A percentile compares a stretch with the other conserved stretches of the same genome.
These are phyloP conservation scores for Sinhomidia bicolor DNA, from an alignment of 2,888 invertebrate genomes.

Conservation along the genomic window DNA sequence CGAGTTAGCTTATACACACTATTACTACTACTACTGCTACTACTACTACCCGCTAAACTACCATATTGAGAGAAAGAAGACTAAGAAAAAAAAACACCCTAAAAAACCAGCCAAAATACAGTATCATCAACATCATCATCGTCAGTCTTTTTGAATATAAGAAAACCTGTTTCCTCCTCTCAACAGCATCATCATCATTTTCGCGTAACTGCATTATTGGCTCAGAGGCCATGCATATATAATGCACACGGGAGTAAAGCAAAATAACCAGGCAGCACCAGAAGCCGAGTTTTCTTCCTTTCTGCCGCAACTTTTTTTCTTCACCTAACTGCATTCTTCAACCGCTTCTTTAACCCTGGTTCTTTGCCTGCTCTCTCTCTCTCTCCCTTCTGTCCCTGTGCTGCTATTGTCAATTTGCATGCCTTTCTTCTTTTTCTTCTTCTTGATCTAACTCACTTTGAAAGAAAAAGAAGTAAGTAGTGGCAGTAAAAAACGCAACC, in stretches of 20 bases:
- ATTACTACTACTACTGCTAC: neutral
- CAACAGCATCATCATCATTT: slow-evolving; percentile 33
- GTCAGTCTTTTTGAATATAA: slow-evolving; percentile 6
- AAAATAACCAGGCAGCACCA: slow-evolving; percentile 5
- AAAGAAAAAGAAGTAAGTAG: neutral
- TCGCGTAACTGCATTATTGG: slow-evolving; percentile 67
- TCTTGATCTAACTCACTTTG: slow-evolving; percentile 42
- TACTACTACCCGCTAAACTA: neutral
- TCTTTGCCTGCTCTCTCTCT: neutral
- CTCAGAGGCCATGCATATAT: slow-evolving; percentile 57
- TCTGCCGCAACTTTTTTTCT: slow-evolving; percentile 63
- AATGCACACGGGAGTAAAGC: neutral
- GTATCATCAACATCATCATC: neutral
- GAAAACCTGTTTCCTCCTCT: slow-evolving; percentile 68
- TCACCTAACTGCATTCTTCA: slow-evolving; percentile 70
- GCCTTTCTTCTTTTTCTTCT: neutral
- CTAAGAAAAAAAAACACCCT: too few species aligned
- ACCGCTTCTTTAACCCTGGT: slow-evolving; percentile 64
- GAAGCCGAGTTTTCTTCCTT: slow-evolving; percentile 70
- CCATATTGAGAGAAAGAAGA: slow-evolving; percentile 12
- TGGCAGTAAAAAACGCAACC: slow-evolving; percentile 26
- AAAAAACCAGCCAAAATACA: slow-evolving; percentile 59
- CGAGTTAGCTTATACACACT: neutral
- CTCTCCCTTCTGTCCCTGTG: neutral
- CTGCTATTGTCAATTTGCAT: slow-evolving; percentile 45